Conservation (phyloP, 2,888 invertebrate genomes). For the Gastrophysa polygoni region DNA sequence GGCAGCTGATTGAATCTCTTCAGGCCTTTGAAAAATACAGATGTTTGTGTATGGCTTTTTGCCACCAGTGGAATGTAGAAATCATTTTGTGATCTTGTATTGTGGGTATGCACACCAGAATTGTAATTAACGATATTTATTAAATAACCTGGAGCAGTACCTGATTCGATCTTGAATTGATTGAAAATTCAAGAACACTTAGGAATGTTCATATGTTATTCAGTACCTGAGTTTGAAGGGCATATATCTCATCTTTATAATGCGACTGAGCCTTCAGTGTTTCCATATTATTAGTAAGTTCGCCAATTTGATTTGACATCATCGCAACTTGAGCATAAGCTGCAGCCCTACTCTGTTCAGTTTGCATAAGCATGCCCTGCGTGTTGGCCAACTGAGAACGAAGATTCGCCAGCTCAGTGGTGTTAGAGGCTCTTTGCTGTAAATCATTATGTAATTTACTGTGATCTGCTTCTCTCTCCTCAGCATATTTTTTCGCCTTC, state of each 20-base stretch:
- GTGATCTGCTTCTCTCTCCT: conserved; percentile 8
- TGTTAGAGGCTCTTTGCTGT: background rate
- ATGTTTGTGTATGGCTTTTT: no score
- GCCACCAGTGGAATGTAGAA: no score
- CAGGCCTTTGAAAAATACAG: no score
- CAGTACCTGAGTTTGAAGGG: conserved; percentile 38
- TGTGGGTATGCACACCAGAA: no score
- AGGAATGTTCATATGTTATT: no score
- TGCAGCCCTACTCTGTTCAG: conserved; percentile 53
- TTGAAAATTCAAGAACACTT: no score
- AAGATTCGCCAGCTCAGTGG: conserved; percentile 52
- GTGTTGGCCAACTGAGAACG: conserved; percentile 56
- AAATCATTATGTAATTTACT: conserved; percentile 6
- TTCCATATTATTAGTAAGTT: conserved; percentile 19
- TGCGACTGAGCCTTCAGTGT: background rate
- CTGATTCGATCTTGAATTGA: no score
- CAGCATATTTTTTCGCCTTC: conserved; percentile 3
- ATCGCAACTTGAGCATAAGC: conserved; percentile 48
- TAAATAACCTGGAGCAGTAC: no score
- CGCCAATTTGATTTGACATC: conserved; percentile 23
- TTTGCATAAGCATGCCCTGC: conserved; percentile 60
- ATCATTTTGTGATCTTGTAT: no score
- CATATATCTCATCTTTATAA: conserved; percentile 38
- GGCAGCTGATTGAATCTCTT: no score
- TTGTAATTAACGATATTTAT: no score